These are phyloP conservation scores for Nycticryphes semicollaris DNA, from an alignment of 2,113 vertebrate genomes.

Conservation along the genomic window DNA sequence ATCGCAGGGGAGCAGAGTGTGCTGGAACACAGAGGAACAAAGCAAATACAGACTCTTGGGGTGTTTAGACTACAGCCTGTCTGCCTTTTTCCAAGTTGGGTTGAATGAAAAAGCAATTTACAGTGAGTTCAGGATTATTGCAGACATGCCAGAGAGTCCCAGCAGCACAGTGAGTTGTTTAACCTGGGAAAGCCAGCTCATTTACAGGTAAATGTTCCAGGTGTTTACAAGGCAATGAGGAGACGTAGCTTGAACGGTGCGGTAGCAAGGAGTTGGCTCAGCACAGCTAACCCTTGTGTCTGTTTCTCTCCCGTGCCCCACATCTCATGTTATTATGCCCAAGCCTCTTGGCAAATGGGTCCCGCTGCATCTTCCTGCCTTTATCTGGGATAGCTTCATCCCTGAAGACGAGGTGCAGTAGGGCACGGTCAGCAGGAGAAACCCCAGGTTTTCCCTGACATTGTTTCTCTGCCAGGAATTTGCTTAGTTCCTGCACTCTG, in stretches of 20 bases:
- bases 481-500: not conserved
- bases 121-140: not conserved
- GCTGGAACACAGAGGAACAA: conserved; percentile 48
- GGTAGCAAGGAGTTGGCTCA: not conserved
- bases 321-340: not conserved
- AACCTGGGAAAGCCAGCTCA: not conserved
- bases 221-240: not conserved
- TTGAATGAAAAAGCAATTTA: conserved; percentile 59
- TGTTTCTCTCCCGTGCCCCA: not conserved
- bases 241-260: not conserved
- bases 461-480: not conserved
- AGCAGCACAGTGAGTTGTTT: not conserved
- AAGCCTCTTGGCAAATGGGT: not conserved
- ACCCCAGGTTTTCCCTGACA: not conserved
- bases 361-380: not conserved
- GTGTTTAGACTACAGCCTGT: conserved; percentile 58
- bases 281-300: not conserved
- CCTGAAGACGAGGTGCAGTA: not conserved
- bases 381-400: not conserved
- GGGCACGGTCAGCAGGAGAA: not conserved
- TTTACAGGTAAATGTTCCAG: conserved; percentile 26
- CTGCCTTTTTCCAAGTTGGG: conserved; percentile 24
- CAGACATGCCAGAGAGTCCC: conserved; percentile 34
- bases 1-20: not conserved
- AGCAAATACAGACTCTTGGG: conserved; percentile 44